Conservation (phyloP, 2,888 invertebrate genomes). For the Drosophila parthenogenetica region DNA sequence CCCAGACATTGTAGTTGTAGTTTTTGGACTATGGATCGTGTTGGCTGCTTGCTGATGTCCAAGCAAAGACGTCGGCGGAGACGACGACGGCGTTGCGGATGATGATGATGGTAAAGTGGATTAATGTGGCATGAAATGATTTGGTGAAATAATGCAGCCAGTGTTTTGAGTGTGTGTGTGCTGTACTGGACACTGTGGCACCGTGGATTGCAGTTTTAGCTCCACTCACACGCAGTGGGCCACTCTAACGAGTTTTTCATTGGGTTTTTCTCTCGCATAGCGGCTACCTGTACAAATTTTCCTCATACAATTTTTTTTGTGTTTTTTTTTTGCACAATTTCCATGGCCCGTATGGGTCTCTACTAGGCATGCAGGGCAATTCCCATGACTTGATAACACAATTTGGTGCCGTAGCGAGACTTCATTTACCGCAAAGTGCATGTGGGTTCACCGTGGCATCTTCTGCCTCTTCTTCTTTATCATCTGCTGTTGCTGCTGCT, state of each 20-base stretch:
- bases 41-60: constrained; percentile 57
- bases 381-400: constrained; percentile 80
- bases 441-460: constrained; percentile 75
- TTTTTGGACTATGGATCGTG: constrained; percentile 47
- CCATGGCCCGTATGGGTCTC: constrained; percentile 64
- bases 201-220: constrained; percentile 21
- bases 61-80: constrained; percentile 53
- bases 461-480: constrained; percentile 15
- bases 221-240: constrained; percentile 70
- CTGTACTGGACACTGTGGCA: constrained; percentile 47
- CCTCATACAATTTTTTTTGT: constrained; percentile 50
- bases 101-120: constrained; percentile 64
- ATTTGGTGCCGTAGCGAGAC: constrained; percentile 64
- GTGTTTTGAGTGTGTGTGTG: constrained; percentile 34
- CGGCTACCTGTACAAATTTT: constrained; percentile 69
- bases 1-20: constrained; percentile 60
- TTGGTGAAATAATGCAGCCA: constrained; percentile 62
- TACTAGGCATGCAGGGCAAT: constrained; percentile 71
- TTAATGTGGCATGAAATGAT: constrained; percentile 67
- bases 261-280: constrained; percentile 47
- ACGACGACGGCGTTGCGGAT: constrained; percentile 40
- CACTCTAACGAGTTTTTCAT: constrained; percentile 75
- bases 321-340: constrained; percentile 53
- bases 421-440: constrained; percentile 78
- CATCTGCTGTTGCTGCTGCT: constrained; percentile 10